Evolutionary conservation across 2,113 vertebrate species (phyloP).

Genomic region (Rhinoderma darwinii): DNA sequence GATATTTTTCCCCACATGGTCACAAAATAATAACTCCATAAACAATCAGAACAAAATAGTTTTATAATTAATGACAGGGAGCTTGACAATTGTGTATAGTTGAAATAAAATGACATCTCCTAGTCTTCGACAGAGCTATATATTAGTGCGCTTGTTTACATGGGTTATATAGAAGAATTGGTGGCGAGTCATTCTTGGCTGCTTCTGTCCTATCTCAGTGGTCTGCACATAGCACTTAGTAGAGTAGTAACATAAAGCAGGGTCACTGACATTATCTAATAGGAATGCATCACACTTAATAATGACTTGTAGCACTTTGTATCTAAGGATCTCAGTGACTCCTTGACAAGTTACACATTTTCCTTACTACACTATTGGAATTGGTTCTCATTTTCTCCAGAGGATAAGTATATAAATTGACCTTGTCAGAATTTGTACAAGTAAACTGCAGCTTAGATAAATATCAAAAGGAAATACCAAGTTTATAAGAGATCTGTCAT

Average conservation of each 20-base stretch:
- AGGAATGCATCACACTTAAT: conserved; percentile 55
- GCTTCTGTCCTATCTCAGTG: conserved; percentile 54
- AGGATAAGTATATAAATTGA: conserved; percentile 58
- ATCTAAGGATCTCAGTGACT: conserved; percentile 55
- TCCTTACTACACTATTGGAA: conserved; percentile 47
- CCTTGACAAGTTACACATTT: conserved; percentile 59
- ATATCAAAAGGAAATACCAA: conserved; percentile 52
- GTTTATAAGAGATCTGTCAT: conserved; percentile 52
- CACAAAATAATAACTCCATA: conserved; percentile 42
- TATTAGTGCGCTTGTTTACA: conserved; percentile 40
- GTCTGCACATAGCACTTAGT: conserved; percentile 59
- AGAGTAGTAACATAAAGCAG: conserved; percentile 59
- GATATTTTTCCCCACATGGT: conserved; percentile 32
- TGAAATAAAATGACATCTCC: conserved; percentile 6
- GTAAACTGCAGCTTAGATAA: conserved; percentile 58
- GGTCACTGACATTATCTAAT: conserved; percentile 59
- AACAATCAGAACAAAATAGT: conserved; percentile 35
- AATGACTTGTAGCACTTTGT: conserved; percentile 63
- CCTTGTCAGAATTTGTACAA: conserved; percentile 56
- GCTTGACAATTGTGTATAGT: neutral
- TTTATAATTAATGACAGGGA: conserved; percentile 32
- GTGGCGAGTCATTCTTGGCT: conserved; percentile 36
- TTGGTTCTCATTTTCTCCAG: conserved; percentile 59
- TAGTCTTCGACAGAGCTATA: neutral
- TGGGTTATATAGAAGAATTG: conserved; percentile 21